Evolutionary conservation across 1,140 invertebrate genomes (phyloP), one percentile per base, ranked within the genome.

Genomic region (Hypsibius dujardini): DNA sequence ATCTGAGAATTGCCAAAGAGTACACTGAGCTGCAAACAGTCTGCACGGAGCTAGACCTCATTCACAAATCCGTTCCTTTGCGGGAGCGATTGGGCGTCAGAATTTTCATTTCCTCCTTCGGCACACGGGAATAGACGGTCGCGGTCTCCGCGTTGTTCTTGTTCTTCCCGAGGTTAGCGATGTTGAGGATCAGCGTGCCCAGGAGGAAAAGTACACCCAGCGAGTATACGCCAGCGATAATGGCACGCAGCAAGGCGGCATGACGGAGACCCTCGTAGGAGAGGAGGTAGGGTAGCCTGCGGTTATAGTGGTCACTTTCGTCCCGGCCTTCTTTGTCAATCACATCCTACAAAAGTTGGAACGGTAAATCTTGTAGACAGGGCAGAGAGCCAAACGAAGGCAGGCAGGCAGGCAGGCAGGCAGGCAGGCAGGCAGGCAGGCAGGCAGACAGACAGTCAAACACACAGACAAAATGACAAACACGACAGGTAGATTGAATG

Each of bases 311-410:
- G 3, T 67, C 42, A 7, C 42, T 67, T 7, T 67, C 42, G 3
- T 67, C 62, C 42, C 62, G 62, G 12, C 62, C 62, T 67, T 67
- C 62, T 45, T 67, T 67, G 42, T 67, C 62, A 7, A 7, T 12
- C 12, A 45, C 62, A 3, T 67, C 62, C 42, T 12, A 15, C 12
- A 15, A 67, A 7, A 15, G 12, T 15, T 15, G 7, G 50, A 12
- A 12, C 50, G 7, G 7, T n/a, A n/a, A 7, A 56, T 56, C n/a
- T n/a, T n/a, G n/a, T 7, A n/a, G n/a, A 56, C 0, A 56, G n/a
- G 7, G n/a, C 7, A 7, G 50, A 12, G 50, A 56, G 50, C 50
- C 7, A 56, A n/a, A 12, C 7, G 50, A 56, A 12, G 7, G n/a
- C n/a, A n/a, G n/a, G n/a, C n/a, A n/a, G n/a, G n/a, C n/a, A n/a